phyloP scores from a whole-genome alignment of 2,888 invertebrate species.

The Caenorhabditis sp. region DNA sequence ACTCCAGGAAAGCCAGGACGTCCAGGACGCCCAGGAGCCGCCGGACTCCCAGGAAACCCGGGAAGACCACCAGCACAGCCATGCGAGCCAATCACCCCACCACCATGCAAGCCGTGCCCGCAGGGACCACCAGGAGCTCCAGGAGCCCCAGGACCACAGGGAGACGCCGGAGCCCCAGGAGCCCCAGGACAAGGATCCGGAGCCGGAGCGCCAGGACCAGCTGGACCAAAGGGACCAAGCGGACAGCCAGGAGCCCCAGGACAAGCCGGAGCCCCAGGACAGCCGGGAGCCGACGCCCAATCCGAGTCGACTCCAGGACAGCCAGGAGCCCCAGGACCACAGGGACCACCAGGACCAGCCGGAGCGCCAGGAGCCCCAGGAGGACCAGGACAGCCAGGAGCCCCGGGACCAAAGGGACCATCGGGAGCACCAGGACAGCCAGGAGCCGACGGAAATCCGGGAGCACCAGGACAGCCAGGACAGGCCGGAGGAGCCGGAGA shows the following conservation, averaged over 20 bases:
- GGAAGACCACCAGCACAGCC: constrained; percentile 58
- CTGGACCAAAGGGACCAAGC: constrained; percentile 63
- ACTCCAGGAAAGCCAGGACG: constrained; percentile 64
- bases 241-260: constrained; percentile 66
- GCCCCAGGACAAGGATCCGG: constrained; percentile 64
- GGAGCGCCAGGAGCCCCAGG: constrained; percentile 65
- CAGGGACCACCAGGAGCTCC: constrained; percentile 66
- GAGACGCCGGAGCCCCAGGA: constrained; percentile 64
- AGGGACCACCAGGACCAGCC: constrained; percentile 60
- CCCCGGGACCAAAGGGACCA: constrained; percentile 66
- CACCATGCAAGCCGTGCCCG: constrained; percentile 68
- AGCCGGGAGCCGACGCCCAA: constrained; percentile 66
- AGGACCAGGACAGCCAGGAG: constrained; percentile 59
- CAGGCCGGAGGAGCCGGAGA: constrained; percentile 69
- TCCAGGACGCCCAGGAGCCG: constrained; percentile 66
- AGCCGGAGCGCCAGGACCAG: constrained; percentile 61
- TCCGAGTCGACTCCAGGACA: constrained; percentile 56
- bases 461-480: constrained; percentile 68
- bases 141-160: constrained; percentile 67
- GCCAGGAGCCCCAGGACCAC: constrained; percentile 66
- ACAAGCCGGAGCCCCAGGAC: constrained; percentile 66
- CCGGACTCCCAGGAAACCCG: constrained; percentile 68
- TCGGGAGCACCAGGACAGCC: constrained; percentile 66
- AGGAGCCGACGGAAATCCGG: constrained; percentile 66
- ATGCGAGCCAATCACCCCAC: constrained; percentile 62